These are phyloP conservation scores for Sebastolobus altivelis DNA, from an alignment of 2,797 vertebrate genomes.

Conservation along the genomic window DNA sequence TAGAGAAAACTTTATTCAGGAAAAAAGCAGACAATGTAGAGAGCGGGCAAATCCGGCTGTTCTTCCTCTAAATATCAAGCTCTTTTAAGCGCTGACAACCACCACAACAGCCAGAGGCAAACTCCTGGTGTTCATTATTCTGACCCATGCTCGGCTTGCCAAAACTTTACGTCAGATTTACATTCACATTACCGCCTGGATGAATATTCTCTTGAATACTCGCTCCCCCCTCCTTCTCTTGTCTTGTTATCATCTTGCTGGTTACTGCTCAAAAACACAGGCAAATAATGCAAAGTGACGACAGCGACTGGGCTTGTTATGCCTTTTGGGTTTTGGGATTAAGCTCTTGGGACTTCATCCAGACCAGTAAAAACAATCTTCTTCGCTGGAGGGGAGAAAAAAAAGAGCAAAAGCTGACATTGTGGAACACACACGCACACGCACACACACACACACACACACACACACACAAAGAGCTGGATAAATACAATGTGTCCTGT, in stretches of 20 bases:
- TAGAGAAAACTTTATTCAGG: constrained; percentile 60
- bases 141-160: constrained; percentile 59
- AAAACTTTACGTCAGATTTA: constrained; percentile 59
- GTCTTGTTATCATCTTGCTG: constrained; percentile 49
- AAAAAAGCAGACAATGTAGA: constrained; percentile 51
- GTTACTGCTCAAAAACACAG: constrained; percentile 33
- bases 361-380: constrained; percentile 43
- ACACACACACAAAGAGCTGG: constrained; percentile 21
- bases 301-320: constrained; percentile 33
- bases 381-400: not conserved
- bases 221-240: not conserved
- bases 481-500: constrained; percentile 20
- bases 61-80: constrained; percentile 63
- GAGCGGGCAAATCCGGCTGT: constrained; percentile 39
- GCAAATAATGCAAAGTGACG: constrained; percentile 54
- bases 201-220: constrained; percentile 50
- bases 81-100: constrained; percentile 64
- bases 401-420: constrained; percentile 11
- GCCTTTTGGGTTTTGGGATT: constrained; percentile 49
- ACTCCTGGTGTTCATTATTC: constrained; percentile 62
- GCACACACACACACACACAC: constrained; percentile 11
- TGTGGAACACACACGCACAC: constrained; percentile 20
- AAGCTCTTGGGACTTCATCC: constrained; percentile 44
- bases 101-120: constrained; percentile 65
- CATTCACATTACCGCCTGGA: constrained; percentile 52